Evolutionary conservation across 2,797 vertebrate species (phyloP), one percentile per base, ranked within the genome.

Genomic region (Nasua narica): DNA sequence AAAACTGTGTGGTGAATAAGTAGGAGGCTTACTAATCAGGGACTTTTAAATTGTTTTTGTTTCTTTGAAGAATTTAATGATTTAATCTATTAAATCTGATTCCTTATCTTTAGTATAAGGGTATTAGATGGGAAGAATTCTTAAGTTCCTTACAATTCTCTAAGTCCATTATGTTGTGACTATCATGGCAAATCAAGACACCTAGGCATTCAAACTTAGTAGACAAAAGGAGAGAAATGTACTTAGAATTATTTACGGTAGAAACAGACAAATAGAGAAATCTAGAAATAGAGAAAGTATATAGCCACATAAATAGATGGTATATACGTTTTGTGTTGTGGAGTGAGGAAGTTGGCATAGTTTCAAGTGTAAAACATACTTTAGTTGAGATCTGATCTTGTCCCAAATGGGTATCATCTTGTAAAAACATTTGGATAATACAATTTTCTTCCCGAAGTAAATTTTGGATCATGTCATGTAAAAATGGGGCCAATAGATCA

Each of bases 361-460:
- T 46, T 88, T 92, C 46, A 87, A 65, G 29, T 72, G 32, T 86
- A 85, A 91, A 91, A 89, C 37, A 74, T n/a, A 60, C 11, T 86
- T 76, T 90, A 70, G 32, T 82, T 86, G 74, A 89, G 43, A 86
- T 76, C 52, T 15, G 9, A 69, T 82, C 52, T 60, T 62, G 19
- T 70, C 52, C 43, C 83, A 84, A 88, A 65, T 83, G 29, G 25
- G 27, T 60, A 88, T 70, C 74, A 82, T 50, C 69, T 95, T 86
- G n/a, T 54, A 76, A 93, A 81, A 54, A 65, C 8, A 82, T 46
- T 62, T 74, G n/a, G 35, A 11, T 91, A 78, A 94, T 78, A 94
- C 88, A 77, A 29, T 62, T 95, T 82, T 54, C 35, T 18, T 89
- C 72, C 15, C 72, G 72, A 93, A 88, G 86, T 91, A 94, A 78